Percentiles rank a stretch among this genome's conserved stretches.
Conservation (phyloP, 2,888 invertebrate species). For the Thereva unica region DNA sequence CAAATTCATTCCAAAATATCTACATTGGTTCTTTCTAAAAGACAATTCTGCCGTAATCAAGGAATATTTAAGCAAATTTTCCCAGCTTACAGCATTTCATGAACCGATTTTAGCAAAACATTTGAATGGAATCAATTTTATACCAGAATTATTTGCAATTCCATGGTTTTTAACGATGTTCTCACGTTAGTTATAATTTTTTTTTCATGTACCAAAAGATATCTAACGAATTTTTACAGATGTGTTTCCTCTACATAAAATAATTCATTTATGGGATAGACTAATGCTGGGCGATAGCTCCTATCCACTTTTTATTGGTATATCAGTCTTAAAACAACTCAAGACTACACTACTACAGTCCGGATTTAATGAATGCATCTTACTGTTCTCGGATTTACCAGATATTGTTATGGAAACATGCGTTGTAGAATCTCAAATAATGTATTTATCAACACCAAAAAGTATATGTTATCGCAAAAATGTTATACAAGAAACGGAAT, state of each 20-base stretch:
- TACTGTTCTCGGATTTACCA: slow-evolving; percentile 97
- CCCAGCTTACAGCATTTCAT: slow-evolving; percentile 93
- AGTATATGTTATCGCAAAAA: slow-evolving; percentile 86
- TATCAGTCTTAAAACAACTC: slow-evolving; percentile 88
- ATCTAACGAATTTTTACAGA: slow-evolving; percentile 64
- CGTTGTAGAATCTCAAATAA: slow-evolving; percentile 83
- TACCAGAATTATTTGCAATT: slow-evolving; percentile 96
- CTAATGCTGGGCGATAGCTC: slow-evolving; percentile 90
- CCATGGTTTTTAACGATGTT: slow-evolving; percentile 99
- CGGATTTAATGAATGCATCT: slow-evolving; percentile 97
- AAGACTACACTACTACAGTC: slow-evolving; percentile 81
- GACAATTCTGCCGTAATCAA: slow-evolving; percentile 97
- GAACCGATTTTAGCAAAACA: slow-evolving; percentile 92
- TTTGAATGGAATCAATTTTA: slow-evolving; percentile 88
- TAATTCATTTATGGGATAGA: slow-evolving; percentile 97
- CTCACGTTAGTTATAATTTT: slow-evolving; percentile 73
- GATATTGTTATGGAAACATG: slow-evolving; percentile 95
- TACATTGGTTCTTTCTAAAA: slow-evolving; percentile 95
- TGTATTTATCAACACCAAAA: slow-evolving; percentile 83
- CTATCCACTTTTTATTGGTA: slow-evolving; percentile 92
- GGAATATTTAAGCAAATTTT: slow-evolving; percentile 96
- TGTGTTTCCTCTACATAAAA: slow-evolving; percentile 97
- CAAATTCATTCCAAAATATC: slow-evolving; percentile 93
- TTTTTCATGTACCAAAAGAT: slow-evolving; percentile 29
- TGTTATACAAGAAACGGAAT: slow-evolving; percentile 61